These are phyloP conservation scores for Chesias legatella DNA, from an alignment of 2,888 invertebrate genomes.

Conservation along the genomic window DNA sequence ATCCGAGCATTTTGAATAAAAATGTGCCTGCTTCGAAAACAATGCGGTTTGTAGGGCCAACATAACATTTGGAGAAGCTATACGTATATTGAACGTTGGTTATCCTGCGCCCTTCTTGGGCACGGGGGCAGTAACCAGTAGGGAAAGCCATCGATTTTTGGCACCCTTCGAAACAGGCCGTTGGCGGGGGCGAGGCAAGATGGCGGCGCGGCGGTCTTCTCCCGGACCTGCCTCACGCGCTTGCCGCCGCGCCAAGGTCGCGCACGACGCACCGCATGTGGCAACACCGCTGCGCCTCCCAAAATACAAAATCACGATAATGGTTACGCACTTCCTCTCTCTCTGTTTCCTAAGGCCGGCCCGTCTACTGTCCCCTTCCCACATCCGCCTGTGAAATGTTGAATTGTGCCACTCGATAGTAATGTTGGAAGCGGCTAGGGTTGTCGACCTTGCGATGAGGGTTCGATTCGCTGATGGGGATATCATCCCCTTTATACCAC, in stretches of 20 bases:
- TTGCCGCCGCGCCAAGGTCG: slow-evolving; percentile 64
- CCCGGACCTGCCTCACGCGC: slow-evolving; percentile 75
- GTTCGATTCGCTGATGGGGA: slow-evolving; percentile 28
- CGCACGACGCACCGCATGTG: slow-evolving; percentile 60
- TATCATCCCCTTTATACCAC: slow-evolving; percentile 25
- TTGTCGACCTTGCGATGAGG: slow-evolving; percentile 35
- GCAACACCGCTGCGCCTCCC: slow-evolving; percentile 58
- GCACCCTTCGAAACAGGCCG: slow-evolving; percentile 59
- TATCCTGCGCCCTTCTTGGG: slow-evolving; percentile 55
- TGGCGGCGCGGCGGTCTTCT: slow-evolving; percentile 57
- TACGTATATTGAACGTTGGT: slow-evolving; percentile 38
- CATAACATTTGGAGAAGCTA: slow-evolving; percentile 25
- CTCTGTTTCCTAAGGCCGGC: slow-evolving; percentile 35
- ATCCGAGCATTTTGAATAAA: neutral
- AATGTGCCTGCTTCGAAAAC: slow-evolving; percentile 1
- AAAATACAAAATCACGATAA: slow-evolving; percentile 69
- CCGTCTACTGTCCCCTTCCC: slow-evolving; percentile 39
- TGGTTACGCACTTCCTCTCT: slow-evolving; percentile 46
- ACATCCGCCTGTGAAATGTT: slow-evolving; percentile 50
- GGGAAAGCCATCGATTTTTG: slow-evolving; percentile 76
- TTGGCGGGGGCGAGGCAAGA: slow-evolving; percentile 65
- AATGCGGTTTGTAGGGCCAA: slow-evolving; percentile 9
- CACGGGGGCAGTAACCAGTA: slow-evolving; percentile 51
- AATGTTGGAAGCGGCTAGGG: slow-evolving; percentile 47
- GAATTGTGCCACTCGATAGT: slow-evolving; percentile 54